Conservation (phyloP, 1,140 invertebrate genomes). For the Platorchestia sp. region DNA sequence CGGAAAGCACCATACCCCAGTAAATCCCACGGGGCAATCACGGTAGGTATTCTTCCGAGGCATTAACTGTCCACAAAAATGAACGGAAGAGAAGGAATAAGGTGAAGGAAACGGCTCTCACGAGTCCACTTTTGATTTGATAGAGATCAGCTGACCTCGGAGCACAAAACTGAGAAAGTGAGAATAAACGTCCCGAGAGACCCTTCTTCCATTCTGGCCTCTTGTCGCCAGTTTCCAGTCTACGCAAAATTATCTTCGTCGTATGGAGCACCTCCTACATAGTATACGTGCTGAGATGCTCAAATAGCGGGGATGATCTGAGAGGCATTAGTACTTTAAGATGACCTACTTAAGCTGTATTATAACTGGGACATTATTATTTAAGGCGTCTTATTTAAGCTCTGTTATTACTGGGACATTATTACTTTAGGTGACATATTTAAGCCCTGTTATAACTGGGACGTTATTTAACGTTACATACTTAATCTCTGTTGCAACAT, state of each 20-base stretch:
- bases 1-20: not conserved
- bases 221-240: not conserved
- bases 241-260: not conserved
- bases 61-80: not conserved
- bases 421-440: too few species aligned
- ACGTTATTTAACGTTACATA: too few species aligned
- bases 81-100: not conserved
- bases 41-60: not conserved
- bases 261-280: not conserved
- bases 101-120: slow-evolving; percentile 9
- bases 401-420: too few species aligned
- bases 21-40: not conserved
- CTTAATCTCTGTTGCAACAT: too few species aligned
- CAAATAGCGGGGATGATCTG: not conserved
- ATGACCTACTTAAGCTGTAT: not conserved
- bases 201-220: not conserved
- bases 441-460: too few species aligned
- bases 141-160: slow-evolving; percentile 45
- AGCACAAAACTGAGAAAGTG: not conserved
- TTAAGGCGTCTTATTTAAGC: too few species aligned
- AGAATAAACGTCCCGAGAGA: not conserved
- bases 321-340: not conserved
- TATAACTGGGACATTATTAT: too few species aligned
- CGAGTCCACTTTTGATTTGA: slow-evolving; percentile 30
- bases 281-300: too few species aligned